Percentiles rank a stretch among this genome's conserved stretches.
Conservation (phyloP, 1,140 invertebrate genomes). For the Hycleus cichorii region DNA sequence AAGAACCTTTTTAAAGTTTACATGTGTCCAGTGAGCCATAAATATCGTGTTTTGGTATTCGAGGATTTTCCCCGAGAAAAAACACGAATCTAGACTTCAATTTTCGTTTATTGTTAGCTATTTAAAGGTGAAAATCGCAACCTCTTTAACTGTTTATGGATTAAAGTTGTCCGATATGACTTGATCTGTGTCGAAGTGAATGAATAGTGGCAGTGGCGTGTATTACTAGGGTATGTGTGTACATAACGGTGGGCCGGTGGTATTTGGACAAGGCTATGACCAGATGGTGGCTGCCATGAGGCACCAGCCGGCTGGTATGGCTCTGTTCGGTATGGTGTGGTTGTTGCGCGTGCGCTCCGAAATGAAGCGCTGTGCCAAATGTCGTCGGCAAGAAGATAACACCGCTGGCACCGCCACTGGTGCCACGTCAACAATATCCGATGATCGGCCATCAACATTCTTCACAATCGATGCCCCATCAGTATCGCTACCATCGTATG, state of each 20-base stretch:
- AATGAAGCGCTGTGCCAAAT: constrained; percentile 63
- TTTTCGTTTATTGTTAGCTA: too few species aligned
- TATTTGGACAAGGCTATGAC: constrained; percentile 18
- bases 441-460: constrained; percentile 42
- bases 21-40: too few species aligned
- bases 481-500: constrained; percentile 17
- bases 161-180: too few species aligned
- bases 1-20: too few species aligned
- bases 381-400: constrained; percentile 49
- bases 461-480: constrained; percentile 48
- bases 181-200: too few species aligned
- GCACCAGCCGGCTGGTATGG: constrained; percentile 48
- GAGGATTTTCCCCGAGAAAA: too few species aligned
- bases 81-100: too few species aligned
- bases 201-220: too few species aligned
- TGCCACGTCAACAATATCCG: constrained; percentile 16
- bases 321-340: constrained; percentile 79
- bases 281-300: constrained; percentile 29
- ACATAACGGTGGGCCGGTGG: constrained; percentile 1
- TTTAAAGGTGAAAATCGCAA: too few species aligned
- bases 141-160: too few species aligned
- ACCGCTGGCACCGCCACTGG: constrained; percentile 33
- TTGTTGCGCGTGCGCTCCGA: constrained; percentile 67
- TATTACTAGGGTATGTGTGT: constrained; percentile 11
- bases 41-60: too few species aligned